Evolutionary conservation across 2,113 vertebrate genomes (phyloP), one percentile per base, ranked within the genome.

Genomic region (Urocynchramus pylzowi): DNA sequence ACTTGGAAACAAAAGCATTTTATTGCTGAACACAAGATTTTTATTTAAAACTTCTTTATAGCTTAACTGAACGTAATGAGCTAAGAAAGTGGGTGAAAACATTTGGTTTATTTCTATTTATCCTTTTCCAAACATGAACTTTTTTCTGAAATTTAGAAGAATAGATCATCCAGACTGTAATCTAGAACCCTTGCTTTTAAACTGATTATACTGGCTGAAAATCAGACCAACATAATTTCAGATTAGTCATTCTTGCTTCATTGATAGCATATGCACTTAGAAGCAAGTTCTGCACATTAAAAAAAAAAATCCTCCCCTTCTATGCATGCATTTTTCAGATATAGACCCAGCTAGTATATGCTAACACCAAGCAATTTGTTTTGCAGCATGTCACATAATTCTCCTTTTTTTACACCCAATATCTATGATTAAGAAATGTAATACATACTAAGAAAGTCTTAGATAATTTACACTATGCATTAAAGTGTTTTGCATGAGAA

Each of bases 401-500:
- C 94, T 93, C 86, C 89, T 87, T 95, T 95, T 95, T 96, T 95
- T 94, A 90, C 73, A 96, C 77, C 88, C 96, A 97, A 96, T 85
- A 96, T 78, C 91, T 96, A 97, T 97, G 98, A 98, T 98, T 98
- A 97, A 98, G 97, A 98, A 98, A 97, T 97, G 97, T 95, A 97
- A 97, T 98, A 96, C 97, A 97, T 97, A 95, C 96, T 97, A 98
- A 97, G 97, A 96, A 97, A 97, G 96, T 97, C 96, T 95, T 90
- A 93, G 94, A 88, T 98, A 97, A 98, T 98, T 98, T 98, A 98
- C 70, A 93, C 79, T 70, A 91, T 95, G 92, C 96, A 98, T 98
- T 98, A 98, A 98, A 98, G 95, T 98, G 97, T 98, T 98, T 98
- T 98, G 97, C 97, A 97, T 98, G 97, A 97, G 97, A 98, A 97